Conservation (phyloP, 2,797 vertebrate genomes). For the Limosa lapponica region DNA sequence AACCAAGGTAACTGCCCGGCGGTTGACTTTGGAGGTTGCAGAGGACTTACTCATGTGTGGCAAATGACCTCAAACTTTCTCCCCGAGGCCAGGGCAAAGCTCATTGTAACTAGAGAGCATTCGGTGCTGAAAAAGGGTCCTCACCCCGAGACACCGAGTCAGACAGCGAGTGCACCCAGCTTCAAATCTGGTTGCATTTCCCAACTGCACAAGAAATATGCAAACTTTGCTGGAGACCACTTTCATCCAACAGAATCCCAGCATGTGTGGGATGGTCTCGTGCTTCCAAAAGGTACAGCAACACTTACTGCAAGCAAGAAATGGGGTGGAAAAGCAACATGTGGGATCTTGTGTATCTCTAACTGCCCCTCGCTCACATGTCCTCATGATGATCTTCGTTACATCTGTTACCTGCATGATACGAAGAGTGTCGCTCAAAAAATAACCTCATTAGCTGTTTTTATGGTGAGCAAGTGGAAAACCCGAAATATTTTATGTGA, state of each 20-base stretch:
- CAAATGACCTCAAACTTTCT: not conserved
- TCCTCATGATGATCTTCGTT: not conserved
- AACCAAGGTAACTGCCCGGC: not conserved
- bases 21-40: not conserved
- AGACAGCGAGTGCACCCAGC: not conserved
- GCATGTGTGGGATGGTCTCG: rapidly evolving
- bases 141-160: not conserved
- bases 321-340: not conserved
- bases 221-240: not conserved
- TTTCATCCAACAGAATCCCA: not conserved
- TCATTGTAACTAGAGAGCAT: not conserved
- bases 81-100: not conserved
- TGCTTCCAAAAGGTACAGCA: not conserved
- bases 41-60: not conserved
- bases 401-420: not conserved
- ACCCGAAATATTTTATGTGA: conserved; percentile 1
- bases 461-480: conserved; percentile 26
- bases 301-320: not conserved
- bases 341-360: not conserved
- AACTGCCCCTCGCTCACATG: not conserved
- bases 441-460: not conserved
- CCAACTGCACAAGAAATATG: not conserved
- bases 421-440: not conserved
- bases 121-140: not conserved
- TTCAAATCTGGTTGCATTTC: not conserved